phyloP scores from a whole-genome alignment of 2,113 vertebrate genomes.

The Corythaixoides concolor region DNA sequence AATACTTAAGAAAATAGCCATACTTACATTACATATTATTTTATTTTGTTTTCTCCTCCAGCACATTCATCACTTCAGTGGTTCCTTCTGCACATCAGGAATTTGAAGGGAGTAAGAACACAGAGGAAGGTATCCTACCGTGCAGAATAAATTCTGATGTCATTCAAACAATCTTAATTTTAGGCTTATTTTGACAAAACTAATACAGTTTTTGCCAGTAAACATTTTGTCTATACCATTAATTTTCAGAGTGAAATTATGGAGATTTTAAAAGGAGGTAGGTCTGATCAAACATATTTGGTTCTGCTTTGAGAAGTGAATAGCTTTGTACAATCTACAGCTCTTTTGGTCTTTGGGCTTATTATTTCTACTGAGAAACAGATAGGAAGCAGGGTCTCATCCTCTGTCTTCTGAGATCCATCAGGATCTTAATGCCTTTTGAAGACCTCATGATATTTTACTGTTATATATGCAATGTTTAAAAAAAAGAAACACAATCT shows the following conservation, averaged over 20 bases:
- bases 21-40: background rate
- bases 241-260: background rate
- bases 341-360: background rate
- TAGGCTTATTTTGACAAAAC: background rate
- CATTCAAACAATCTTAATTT: background rate
- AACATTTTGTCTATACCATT: background rate
- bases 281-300: background rate
- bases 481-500: background rate
- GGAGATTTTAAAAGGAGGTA: background rate
- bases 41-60: background rate
- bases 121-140: background rate
- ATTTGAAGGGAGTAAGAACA: background rate
- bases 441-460: background rate
- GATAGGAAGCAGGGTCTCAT: background rate
- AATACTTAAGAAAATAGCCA: background rate
- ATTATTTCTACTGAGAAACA: background rate
- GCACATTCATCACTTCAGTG: background rate
- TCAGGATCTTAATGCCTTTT: background rate
- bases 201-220: background rate
- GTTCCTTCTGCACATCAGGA: background rate
- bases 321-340: background rate
- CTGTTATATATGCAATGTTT: background rate
- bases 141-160: background rate
- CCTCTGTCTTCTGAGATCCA: background rate
- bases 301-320: background rate